phyloP scores from a whole-genome alignment of 2,888 invertebrate species.

The Mylabris sibirica region DNA sequence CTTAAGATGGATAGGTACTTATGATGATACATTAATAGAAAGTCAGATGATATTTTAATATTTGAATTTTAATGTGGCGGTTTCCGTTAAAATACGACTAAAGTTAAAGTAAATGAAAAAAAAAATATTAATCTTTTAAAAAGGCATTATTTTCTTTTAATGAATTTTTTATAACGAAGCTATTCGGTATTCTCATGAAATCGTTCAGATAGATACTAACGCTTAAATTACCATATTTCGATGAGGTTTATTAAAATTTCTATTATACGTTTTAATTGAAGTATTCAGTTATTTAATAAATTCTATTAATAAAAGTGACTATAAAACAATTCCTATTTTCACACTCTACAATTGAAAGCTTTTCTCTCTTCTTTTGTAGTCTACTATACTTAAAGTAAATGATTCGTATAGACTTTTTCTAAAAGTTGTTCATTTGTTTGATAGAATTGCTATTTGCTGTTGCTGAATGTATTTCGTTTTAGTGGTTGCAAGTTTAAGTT shows the following conservation, averaged over 20 bases:
- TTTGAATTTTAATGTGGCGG: background rate
- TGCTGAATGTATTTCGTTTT: background rate
- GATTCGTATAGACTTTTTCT: background rate
- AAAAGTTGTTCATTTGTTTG: background rate
- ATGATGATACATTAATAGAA: background rate
- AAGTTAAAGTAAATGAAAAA: background rate
- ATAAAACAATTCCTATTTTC: background rate
- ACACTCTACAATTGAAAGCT: background rate
- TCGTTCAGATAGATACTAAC: background rate
- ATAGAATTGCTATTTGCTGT: conserved; percentile 1
- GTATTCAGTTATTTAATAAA: background rate
- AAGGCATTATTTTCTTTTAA: background rate
- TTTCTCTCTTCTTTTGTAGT: background rate
- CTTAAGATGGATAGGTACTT: background rate
- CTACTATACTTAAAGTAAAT: background rate
- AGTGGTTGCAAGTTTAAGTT: conserved; percentile 5
- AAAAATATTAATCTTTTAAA: background rate
- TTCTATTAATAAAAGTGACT: background rate
- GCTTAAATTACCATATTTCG: background rate
- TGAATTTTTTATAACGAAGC: background rate
- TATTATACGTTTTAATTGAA: background rate
- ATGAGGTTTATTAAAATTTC: background rate
- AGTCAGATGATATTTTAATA: background rate
- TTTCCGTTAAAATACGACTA: background rate
- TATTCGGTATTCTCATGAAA: background rate